phyloP scores from a whole-genome alignment of 1,140 invertebrate genomes.

The Heliconius hermathena region DNA sequence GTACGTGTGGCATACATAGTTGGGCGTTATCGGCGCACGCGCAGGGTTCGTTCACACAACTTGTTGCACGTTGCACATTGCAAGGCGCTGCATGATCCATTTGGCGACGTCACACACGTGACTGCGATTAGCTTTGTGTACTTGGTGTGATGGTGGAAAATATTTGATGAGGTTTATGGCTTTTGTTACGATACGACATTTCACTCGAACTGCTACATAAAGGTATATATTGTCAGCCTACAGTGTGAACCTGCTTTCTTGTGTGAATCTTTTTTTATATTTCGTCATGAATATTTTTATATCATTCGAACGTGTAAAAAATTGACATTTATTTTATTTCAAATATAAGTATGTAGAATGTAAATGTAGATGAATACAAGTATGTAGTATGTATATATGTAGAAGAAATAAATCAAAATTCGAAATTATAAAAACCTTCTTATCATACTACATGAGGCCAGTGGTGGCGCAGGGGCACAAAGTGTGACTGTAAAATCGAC shows the following conservation, averaged over 20 bases:
- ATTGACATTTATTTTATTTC: too few relatives aligned
- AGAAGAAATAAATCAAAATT: too few relatives aligned
- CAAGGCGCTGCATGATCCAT: not conserved
- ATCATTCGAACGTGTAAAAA: too few relatives aligned
- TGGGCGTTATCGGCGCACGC: constrained; percentile 29
- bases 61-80: not conserved
- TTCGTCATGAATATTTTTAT: not conserved
- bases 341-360: too few relatives aligned
- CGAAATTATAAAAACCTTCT: too few relatives aligned
- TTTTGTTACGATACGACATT: not conserved
- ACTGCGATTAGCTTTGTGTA: constrained; percentile 15
- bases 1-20: not conserved
- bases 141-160: not conserved
- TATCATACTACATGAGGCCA: too few relatives aligned
- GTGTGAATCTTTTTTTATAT: not conserved
- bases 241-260: too few relatives aligned
- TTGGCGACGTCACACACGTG: constrained; percentile 22
- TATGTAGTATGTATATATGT: too few relatives aligned
- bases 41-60: constrained; percentile 44
- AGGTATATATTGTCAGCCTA: not conserved
- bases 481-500: too few relatives aligned
- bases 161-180: constrained; percentile 6
- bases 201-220: not conserved
- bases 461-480: too few relatives aligned
- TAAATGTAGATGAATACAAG: too few relatives aligned